These are phyloP conservation scores for Panthera uncia DNA, from an alignment of 2,113 vertebrate species.

Conservation along the genomic window DNA sequence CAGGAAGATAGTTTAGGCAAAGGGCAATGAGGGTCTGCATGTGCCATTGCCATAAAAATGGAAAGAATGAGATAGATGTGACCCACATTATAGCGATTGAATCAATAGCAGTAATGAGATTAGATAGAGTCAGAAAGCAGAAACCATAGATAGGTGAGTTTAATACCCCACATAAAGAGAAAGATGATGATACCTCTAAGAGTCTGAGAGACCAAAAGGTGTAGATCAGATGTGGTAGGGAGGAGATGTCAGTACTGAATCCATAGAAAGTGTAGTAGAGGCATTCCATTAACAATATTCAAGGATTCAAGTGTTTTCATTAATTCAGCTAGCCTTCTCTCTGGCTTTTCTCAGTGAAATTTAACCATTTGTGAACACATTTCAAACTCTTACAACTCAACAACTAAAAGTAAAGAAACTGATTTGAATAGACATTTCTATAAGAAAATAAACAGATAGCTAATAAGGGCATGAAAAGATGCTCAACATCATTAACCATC, in stretches of 20 bases:
- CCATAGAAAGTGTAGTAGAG: neutral
- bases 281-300: neutral
- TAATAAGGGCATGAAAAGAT: neutral
- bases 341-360: neutral
- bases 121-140: neutral
- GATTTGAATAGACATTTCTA: neutral
- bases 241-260: neutral
- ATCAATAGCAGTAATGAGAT: neutral
- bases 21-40: rapidly evolving
- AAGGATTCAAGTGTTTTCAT: neutral
- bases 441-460: neutral
- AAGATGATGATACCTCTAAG: neutral
- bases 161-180: neutral
- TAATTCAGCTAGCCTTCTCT: neutral
- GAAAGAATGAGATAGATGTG: neutral
- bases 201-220: neutral
- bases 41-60: neutral
- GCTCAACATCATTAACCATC: neutral
- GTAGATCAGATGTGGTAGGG: neutral
- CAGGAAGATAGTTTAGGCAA: neutral
- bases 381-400: conserved; percentile 11
- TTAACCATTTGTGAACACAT: conserved; percentile 2
- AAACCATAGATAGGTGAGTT: neutral
- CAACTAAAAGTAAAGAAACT: neutral
- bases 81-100: neutral